These are phyloP conservation scores for Pocota personata DNA, from an alignment of 2,888 invertebrate genomes.

Conservation along the genomic window DNA sequence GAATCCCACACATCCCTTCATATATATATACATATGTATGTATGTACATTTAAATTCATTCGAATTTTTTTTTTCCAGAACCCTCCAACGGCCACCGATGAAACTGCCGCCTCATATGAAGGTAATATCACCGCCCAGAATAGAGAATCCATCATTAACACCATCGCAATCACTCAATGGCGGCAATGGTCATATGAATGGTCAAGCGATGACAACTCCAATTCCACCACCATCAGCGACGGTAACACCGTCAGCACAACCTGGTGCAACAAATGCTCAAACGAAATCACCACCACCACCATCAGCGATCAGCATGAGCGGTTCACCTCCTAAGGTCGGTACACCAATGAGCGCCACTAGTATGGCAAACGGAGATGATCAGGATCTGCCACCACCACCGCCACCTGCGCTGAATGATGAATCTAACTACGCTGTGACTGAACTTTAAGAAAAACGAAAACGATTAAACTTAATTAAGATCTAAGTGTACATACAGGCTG, in stretches of 20 bases:
- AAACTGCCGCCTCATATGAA: constrained; percentile 82
- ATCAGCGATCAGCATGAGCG: constrained; percentile 66
- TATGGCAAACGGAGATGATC: constrained; percentile 78
- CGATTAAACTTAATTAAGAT: not conserved
- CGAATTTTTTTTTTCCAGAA: constrained; percentile 76
- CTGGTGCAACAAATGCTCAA: constrained; percentile 73
- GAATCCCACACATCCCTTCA: too few species aligned
- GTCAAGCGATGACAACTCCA: constrained; percentile 67
- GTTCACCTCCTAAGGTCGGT: constrained; percentile 60
- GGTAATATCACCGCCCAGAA: constrained; percentile 82
- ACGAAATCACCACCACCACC: constrained; percentile 75
- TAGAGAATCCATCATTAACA: constrained; percentile 80
- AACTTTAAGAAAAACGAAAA: constrained; percentile 77
- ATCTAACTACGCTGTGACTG: constrained; percentile 83
- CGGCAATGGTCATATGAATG: constrained; percentile 59
- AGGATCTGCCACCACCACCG: constrained; percentile 80
- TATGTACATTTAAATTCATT: not conserved
- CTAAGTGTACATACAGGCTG: constrained; percentile 23
- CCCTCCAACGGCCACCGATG: constrained; percentile 82
- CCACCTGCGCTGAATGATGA: constrained; percentile 82
- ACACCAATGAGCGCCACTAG: constrained; percentile 70
- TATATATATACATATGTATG: too few species aligned
- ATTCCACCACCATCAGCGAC: constrained; percentile 78
- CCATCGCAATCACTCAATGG: constrained; percentile 76
- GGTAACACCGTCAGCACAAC: constrained; percentile 73